A percentile compares a stretch with the other conserved stretches of the same genome.
phyloP scores from a whole-genome alignment of 2,888 invertebrate genomes.

The Nebria salina region DNA sequence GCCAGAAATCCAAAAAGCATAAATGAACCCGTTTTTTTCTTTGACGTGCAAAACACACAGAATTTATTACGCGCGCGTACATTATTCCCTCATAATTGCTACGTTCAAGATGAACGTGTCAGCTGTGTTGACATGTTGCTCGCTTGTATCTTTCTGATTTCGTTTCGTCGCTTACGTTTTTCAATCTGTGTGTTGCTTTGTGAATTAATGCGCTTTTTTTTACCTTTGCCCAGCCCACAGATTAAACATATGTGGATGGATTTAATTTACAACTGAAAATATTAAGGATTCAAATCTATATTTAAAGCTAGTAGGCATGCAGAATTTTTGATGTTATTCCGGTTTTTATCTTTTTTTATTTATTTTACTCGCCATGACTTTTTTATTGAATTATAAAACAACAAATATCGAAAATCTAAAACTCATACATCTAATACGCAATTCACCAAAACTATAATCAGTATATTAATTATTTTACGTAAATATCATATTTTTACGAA shows the following conservation, averaged over 20 bases:
- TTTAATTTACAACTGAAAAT: not conserved
- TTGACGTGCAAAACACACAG: not conserved
- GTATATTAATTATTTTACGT: too few species aligned
- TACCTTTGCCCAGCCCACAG: not conserved
- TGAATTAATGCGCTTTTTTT: constrained; percentile 37
- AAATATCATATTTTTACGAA: too few species aligned
- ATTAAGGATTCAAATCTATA: not conserved
- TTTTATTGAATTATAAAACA: constrained; percentile 31
- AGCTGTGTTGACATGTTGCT: constrained; percentile 29
- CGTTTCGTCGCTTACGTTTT: not conserved
- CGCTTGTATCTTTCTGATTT: not conserved
- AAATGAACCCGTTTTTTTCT: not conserved
- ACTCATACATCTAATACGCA: too few species aligned
- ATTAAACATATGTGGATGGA: not conserved
- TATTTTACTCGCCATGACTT: constrained; percentile 15
- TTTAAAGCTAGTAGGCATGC: not conserved
- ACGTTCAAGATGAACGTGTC: constrained; percentile 38
- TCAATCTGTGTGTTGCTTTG: constrained; percentile 5
- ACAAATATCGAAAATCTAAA: not conserved
- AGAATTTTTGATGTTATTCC: not conserved
- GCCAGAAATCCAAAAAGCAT: not conserved
- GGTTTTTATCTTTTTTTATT: constrained; percentile 26
- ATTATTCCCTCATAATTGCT: constrained; percentile 31
- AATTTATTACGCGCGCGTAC: constrained; percentile 6
- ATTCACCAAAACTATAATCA: too few species aligned